Evolutionary conservation across 2,888 invertebrate species (phyloP).

Genomic region (Octodonta nipae): DNA sequence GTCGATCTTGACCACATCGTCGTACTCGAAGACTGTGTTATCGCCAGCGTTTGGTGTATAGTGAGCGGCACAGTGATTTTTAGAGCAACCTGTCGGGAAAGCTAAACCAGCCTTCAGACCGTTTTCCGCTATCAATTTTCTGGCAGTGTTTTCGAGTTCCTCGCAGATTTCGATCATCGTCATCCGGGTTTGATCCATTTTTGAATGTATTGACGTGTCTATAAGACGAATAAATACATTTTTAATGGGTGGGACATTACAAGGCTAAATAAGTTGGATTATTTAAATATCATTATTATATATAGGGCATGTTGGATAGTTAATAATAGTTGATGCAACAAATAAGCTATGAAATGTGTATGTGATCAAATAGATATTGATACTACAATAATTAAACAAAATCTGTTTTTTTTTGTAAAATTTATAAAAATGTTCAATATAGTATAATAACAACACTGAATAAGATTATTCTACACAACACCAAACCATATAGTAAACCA

Average conservation of each 20-base stretch:
- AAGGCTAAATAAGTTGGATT: not conserved
- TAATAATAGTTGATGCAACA: too few relatives aligned
- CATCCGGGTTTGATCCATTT: slow-evolving; percentile 97
- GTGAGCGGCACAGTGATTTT: slow-evolving; percentile 95
- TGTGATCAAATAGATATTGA: too few relatives aligned
- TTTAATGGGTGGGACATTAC: not conserved
- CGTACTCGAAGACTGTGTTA: slow-evolving; percentile 80
- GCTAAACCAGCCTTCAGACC: slow-evolving; percentile 87
- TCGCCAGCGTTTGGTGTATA: slow-evolving; percentile 98
- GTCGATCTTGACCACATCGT: slow-evolving; percentile 98
- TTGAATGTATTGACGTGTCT: slow-evolving; percentile 83
- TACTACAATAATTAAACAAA: too few relatives aligned
- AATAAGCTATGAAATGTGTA: too few relatives aligned
- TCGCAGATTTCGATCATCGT: slow-evolving; percentile 98
- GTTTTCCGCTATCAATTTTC: slow-evolving; percentile 85
- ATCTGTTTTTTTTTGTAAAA: too few relatives aligned
- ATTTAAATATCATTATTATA: not conserved
- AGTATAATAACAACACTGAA: too few relatives aligned
- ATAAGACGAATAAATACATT: not conserved
- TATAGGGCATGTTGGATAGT: too few relatives aligned
- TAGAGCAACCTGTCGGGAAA: slow-evolving; percentile 75
- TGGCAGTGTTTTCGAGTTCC: slow-evolving; percentile 82
- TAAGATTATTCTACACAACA: too few relatives aligned
- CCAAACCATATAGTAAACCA: too few relatives aligned
- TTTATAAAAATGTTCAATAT: too few relatives aligned